Evolutionary conservation across 2,113 vertebrate genomes (phyloP), one percentile per base, ranked within the genome.

Genomic region (Oplegnathus fasciatus): DNA sequence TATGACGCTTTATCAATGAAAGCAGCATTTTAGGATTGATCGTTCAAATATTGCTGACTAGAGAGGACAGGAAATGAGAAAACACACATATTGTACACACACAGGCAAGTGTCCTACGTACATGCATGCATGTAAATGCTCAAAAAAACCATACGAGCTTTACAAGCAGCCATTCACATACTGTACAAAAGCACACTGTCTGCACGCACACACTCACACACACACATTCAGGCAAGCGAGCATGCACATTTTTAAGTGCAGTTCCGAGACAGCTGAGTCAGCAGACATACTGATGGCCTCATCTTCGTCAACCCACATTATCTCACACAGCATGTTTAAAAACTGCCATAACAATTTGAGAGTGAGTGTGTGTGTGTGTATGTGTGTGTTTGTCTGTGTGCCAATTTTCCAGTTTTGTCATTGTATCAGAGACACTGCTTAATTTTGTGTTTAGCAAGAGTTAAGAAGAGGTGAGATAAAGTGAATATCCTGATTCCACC

Each of bases 201-300:
- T n/a, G 15, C 46, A 42, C 4, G 1, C n/a, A 28, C n/a, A 9
- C 28, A 64, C 24, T 3, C 65, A n/a, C 32, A n/a, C 24, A 42
- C 48, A 61, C 40, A 34, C 57, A 54, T 54, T 65, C 48, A 82
- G 42, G 24, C 37, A 71, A 28, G n/a, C 18, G 44, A 55, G 30
- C 22, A 28, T 17, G 14, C 68, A 42, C 46, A 40, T 26, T 78
- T 80, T 76, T 70, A 84, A 81, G 50, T 72, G 73, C 73, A 48
- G 62, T 77, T 68, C 66, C 74, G 60, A 82, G 57, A 73, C 32
- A 3, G 62, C 44, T 42, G 62, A 78, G 72, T 89, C 80, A 83
- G 85, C 73, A 79, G 26, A 91, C 76, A 80, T 20, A 28, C 71
- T 83, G 79, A 87, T 75, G 60, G 80, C 50, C 74, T 89, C 69